Base-by-base conservation (phyloP, 2,888 invertebrate species). In the Lasioglossum vierecki region DNA sequence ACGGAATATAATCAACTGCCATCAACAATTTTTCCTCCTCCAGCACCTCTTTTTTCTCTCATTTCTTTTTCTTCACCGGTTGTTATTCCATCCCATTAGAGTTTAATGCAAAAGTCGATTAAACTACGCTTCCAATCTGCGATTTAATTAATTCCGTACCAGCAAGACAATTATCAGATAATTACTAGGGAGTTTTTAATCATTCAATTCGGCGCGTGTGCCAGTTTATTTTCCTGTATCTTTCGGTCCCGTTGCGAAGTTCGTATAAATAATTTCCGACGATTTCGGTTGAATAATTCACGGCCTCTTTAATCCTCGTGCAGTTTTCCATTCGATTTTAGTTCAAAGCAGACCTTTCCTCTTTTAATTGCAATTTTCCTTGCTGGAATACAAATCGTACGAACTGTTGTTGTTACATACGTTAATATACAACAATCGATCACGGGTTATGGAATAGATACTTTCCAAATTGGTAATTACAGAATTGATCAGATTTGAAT, bases 81-180 rank as follows among this genome's bases (percentile, higher is more conserved):
- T 46, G 74, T 79, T 77, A 77, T 80, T 74, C 35, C 74, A 18
- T 49, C 63, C 30, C 15, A 53, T 85, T 83, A 77, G 41, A 75
- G 66, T 80, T 79, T 77, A 85, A 80, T 71, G 57, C 13, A 53
- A 71, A 84, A 80, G 74, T 77, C 53, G 75, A 84, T 85, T 84
- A 85, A 77, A 84, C 70, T 63, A 30, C 30, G 44, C 63, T 49
- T 60, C 22, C 30, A 49, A 70, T 35, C 73, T 26, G 68, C 73
- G 41, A 73, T 80, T 77, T 80, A 84, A 80, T 85, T 80, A 85
- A 77, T 77, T 26, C 70, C 74, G 15, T 6, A 2, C 63, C 15
- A 15, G 63, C 63, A 2, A 15, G 13, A 30, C 30, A 63, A 63
- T 63, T 63, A 63, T 63, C 30, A 15, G 15, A 30, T 63, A 63